Evolutionary conservation across 2,888 invertebrate species (phyloP), one percentile per base, ranked within the genome.

Genomic region (Abrostola triplasia): DNA sequence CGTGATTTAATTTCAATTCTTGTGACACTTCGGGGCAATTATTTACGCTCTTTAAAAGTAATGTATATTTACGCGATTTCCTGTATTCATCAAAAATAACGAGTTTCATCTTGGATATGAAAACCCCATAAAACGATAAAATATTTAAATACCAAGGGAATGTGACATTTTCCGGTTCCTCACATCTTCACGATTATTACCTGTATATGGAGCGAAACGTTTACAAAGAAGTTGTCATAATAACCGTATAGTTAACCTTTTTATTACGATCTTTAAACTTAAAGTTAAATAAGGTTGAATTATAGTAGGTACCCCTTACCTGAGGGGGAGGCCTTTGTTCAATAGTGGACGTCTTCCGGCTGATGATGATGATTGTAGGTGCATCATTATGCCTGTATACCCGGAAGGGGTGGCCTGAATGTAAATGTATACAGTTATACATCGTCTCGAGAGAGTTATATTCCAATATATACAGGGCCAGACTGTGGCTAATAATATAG

Each of bases 81-180:
- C 55, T 64, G 47, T 13, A 48, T 62, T 55, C 40, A 41, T 13
- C 0, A 12, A 44, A 52, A 70, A 59, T 48, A 65, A 49, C 48
- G n/a, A 12, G 41, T 62, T 56, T 40, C 42, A 12, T 56, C 41
- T 58, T 10, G 47, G 38, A 52, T n/a, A 35, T 59, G 38, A 54
- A 35, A 59, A 56, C 47, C 51, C 51, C 36, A 36, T 63, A 63
- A 75, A 62, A 59, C 40, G 9, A 50, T 52, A 10, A 52, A 70
- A 66, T 37, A 61, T 74, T 70, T 77, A 66, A 80, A 81, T 77
- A 74, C 72, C 70, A 79, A 81, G 74, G 71, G 73, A 77, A 75
- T 72, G 64, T 55, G 60, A 75, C 72, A 60, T 59, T 57, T 67
- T 80, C 76, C 73, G 75, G 73, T 72, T 73, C 70, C 61, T 49